phyloP scores from a whole-genome alignment of 1,140 invertebrate species.

The Zaprionus nigranus region DNA sequence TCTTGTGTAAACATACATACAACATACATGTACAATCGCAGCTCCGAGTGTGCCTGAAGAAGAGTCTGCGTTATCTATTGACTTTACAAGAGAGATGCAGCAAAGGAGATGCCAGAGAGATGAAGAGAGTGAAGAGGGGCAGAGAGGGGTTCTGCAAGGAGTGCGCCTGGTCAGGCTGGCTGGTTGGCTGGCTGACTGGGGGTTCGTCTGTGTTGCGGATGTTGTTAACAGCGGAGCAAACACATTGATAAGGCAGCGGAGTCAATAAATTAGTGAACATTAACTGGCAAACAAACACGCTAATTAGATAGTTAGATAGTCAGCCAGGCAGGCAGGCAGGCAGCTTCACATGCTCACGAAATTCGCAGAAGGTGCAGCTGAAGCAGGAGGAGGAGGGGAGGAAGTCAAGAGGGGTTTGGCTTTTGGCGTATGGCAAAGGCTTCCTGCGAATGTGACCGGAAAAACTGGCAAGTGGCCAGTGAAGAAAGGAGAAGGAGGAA shows the following conservation, averaged over 20 bases:
- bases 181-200: not conserved
- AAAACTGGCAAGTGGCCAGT: constrained; percentile 58
- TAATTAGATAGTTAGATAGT: constrained; percentile 65
- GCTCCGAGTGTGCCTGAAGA: too few relatives aligned
- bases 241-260: constrained; percentile 54
- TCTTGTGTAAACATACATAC: not conserved
- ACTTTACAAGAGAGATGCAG: not conserved
- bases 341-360: constrained; percentile 13
- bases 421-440: constrained; percentile 13
- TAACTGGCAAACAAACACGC: constrained; percentile 64
- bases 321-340: constrained; percentile 15
- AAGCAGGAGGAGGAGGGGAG: not conserved
- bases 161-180: not conserved
- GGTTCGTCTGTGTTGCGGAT: constrained; percentile 50
- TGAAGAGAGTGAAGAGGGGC: not conserved
- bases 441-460: constrained; percentile 60
- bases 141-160: not conserved
- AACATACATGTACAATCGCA: too few relatives aligned
- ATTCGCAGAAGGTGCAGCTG: constrained; percentile 4
- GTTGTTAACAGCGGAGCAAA: constrained; percentile 65
- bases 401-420: constrained; percentile 1
- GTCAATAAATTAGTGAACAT: constrained; percentile 55
- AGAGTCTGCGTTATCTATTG: not conserved
- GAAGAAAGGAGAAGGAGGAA: not conserved
- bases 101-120: not conserved